Conservation (phyloP, 2,797 vertebrate genomes). For the Uromys caudimaculatus region DNA sequence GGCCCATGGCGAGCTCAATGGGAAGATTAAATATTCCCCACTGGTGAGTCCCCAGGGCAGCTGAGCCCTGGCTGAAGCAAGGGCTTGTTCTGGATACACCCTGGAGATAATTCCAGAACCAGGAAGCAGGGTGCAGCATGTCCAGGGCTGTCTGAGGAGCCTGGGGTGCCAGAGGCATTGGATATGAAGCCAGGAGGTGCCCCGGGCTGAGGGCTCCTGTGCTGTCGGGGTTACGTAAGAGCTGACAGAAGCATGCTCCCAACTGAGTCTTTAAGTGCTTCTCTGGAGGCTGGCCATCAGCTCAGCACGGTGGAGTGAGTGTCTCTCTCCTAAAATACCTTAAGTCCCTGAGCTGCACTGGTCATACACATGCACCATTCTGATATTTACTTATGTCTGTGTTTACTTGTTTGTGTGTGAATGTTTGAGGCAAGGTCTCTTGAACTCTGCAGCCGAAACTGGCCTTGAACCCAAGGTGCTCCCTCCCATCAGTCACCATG, state of each 20-base stretch:
- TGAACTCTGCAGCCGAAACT: not conserved
- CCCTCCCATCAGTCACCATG: not conserved
- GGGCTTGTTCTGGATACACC: not conserved
- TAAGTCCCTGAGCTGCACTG: not conserved
- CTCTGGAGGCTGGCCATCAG: not conserved
- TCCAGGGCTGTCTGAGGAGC: not conserved
- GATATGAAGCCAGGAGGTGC: not conserved
- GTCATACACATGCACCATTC: not conserved
- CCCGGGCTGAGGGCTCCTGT: not conserved
- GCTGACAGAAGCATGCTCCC: not conserved
- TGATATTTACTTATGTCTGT: not conserved
- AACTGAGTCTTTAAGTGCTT: not conserved
- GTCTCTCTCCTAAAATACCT: conserved; percentile 8
- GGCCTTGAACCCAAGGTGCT: not conserved
- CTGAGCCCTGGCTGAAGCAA: not conserved
- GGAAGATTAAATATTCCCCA: not conserved
- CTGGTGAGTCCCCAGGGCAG: not conserved
- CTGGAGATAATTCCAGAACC: not conserved
- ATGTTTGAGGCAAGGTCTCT: not conserved
- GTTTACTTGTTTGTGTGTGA: not conserved
- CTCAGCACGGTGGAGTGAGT: not conserved
- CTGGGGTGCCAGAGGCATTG: not conserved
- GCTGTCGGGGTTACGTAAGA: not conserved
- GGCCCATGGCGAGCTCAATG: not conserved
- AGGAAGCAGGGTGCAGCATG: not conserved